Base-by-base conservation (phyloP, 2,113 vertebrate species). In the Bubo bubo region DNA sequence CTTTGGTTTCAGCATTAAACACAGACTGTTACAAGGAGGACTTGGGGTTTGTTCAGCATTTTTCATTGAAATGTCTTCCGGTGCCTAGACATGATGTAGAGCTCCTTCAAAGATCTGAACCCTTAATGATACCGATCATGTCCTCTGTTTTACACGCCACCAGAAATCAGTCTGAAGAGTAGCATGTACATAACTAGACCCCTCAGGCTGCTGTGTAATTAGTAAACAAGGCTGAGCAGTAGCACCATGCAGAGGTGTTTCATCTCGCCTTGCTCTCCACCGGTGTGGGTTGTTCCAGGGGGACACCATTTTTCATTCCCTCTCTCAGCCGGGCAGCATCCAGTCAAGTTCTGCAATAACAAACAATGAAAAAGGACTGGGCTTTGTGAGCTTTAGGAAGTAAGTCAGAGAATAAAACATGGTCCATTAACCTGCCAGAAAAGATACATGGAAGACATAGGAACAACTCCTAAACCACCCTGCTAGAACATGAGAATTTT, bases 351-450 rank as follows among this genome's bases (percentile, higher is more conserved):
- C 73, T 95, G 70, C 41, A 93, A 86, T 92, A 93, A 91, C 70
- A 93, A 91, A 75, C 55, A 64, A 74, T 80, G 74, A 49, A 76
- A 85, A 85, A 94, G 74, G 89, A 94, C 84, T 67, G 66, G 71
- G 59, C 55, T 94, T 91, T 91, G 82, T 95, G 87, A 87, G 64
- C 59, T 83, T 94, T 95, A 94, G 89, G 91, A 97, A 94, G 63
- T 93, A 77, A 80, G n/a, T 59, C 90, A 91, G 95, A 97, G 81
- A 76, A 80, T 96, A 88, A 97, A 94, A 90, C 87, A 96, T 93
- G 84, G 62, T 45, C 87, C 89, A 92, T 93, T 95, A 93, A 96
- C 84, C 84, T 96, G 89, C 84, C 91, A 95, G 87, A 43, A 96
- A 96, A 97, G 96, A 95, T 95, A 93, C 94, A 71, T 95, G 74